A percentile compares a stretch with the other conserved stretches of the same genome.
phyloP scores from a whole-genome alignment of 2,888 invertebrate species.

The Bellardia bayeri region DNA sequence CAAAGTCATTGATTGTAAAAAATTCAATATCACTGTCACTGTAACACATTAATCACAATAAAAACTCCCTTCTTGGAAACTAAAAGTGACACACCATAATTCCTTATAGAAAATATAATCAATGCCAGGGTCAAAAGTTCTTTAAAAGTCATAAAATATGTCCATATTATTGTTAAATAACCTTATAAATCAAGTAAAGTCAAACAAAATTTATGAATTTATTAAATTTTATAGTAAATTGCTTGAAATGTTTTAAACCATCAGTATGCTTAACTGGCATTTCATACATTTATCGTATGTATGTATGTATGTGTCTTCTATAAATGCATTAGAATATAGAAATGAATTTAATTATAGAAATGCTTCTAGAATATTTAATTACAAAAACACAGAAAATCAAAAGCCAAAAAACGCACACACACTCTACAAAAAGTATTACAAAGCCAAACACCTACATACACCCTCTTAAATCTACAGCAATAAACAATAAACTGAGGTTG shows the following conservation, averaged over 20 bases:
- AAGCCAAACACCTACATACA: background rate
- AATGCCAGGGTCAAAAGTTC: slow-evolving; percentile 36
- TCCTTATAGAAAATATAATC: background rate
- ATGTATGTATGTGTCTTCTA: background rate
- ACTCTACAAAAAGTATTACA: background rate
- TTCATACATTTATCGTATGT: background rate
- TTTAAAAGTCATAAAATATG: background rate
- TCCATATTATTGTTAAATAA: background rate
- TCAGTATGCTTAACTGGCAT: slow-evolving; percentile 46
- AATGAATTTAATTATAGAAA: slow-evolving; percentile 64
- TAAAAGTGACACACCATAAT: background rate
- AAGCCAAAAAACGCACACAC: slow-evolving; percentile 35
- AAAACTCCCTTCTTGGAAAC: background rate
- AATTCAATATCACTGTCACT: too few relatives aligned
- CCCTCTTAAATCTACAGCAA: background rate
- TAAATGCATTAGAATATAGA: slow-evolving; percentile 64
- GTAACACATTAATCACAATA: background rate
- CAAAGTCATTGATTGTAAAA: too few relatives aligned
- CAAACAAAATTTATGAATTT: slow-evolving; percentile 7
- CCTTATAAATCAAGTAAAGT: background rate
- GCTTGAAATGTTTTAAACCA: slow-evolving; percentile 17
- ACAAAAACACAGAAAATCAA: background rate
- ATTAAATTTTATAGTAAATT: background rate
- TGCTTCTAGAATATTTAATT: slow-evolving; percentile 68
- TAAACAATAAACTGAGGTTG: background rate